Base-by-base conservation (phyloP, 2,888 invertebrate genomes). In the Halictus quadricinctus region DNA sequence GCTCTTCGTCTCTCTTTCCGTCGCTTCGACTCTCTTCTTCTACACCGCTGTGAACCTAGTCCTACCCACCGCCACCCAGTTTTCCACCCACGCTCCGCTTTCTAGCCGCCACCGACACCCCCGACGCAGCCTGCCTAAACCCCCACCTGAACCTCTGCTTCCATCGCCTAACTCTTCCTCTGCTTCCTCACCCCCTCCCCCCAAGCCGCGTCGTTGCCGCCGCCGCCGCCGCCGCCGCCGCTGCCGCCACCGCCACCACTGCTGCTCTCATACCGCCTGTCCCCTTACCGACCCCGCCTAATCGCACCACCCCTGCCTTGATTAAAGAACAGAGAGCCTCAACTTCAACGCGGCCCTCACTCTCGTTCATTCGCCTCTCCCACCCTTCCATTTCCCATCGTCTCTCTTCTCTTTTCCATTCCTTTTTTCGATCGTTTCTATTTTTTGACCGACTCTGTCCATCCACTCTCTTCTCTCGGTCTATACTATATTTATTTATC, bases 281-380 rank as follows among this genome's bases (percentile, higher is more conserved):
- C 84, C 84, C 81, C 82, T 82, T 83, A 81, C 82, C 90, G 89
- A 91, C 92, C 91, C 91, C 92, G 93, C 92, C 93, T 94, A 94
- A 94, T 94, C 94, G 93, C 91, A 88, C 93, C 87, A 91, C 90
- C 92, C 93, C 90, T 88, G 88, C 91, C 90, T 94, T 94, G 94
- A 94, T 94, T 93, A 93, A 94, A 93, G 93, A 93, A 94, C 93
- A 92, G 92, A 92, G 91, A 90, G 88, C 91, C 87, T 85, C 91
- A 88, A 89, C 91, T 89, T 90, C 88, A 87, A 85, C 90, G 88
- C 89, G 88, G 81, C 85, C 87, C 85, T 81, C 79, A 79, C 79
- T 85, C 76, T 73, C 80, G 83, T 84, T 83, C 79, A 80, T 76
- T 85, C 58, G 60, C 60, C 54, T 74, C 80, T 78, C 72, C 72